Conservation (phyloP, 2,888 invertebrate genomes). For the Colletes collaris region DNA sequence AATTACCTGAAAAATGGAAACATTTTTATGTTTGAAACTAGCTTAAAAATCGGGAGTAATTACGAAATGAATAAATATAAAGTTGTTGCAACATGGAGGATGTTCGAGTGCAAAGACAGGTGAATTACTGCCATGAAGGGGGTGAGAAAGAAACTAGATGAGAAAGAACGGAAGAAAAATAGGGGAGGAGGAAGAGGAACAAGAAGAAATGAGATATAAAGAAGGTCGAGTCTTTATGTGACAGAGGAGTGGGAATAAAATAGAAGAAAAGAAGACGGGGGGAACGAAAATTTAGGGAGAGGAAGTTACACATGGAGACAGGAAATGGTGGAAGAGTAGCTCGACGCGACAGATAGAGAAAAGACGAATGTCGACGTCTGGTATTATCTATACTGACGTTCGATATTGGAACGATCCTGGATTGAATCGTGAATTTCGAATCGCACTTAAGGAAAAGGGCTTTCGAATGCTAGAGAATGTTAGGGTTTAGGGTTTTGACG, state of each 20-base stretch:
- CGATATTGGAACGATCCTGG: conserved; percentile 39
- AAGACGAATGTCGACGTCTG: conserved; percentile 47
- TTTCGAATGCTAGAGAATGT: conserved; percentile 20
- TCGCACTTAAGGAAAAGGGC: conserved; percentile 46
- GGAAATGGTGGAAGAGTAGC: conserved; percentile 19
- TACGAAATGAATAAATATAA: too few relatives aligned
- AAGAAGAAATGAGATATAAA: conserved; percentile 20
- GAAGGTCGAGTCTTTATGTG: conserved; percentile 24
- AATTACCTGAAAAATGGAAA: too few relatives aligned
- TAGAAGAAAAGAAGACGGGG: not conserved
- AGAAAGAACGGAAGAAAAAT: not conserved
- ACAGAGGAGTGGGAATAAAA: conserved; percentile 24
- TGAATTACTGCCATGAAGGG: not conserved
- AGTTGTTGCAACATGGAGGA: too few relatives aligned
- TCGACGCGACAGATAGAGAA: conserved; percentile 42
- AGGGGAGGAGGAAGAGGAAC: conserved; percentile 2
- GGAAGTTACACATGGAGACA: conserved; percentile 6
- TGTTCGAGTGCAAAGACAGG: too few relatives aligned
- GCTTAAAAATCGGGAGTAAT: too few relatives aligned
- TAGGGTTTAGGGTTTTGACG: too few relatives aligned
- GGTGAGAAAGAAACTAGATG: conserved; percentile 1
- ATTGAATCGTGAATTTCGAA: conserved; percentile 69
- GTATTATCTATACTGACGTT: conserved; percentile 59
- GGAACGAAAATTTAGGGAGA: conserved; percentile 25
- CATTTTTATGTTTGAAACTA: too few relatives aligned